Base-by-base conservation (phyloP, 2,888 invertebrate genomes). In the Cantharis rufa region DNA sequence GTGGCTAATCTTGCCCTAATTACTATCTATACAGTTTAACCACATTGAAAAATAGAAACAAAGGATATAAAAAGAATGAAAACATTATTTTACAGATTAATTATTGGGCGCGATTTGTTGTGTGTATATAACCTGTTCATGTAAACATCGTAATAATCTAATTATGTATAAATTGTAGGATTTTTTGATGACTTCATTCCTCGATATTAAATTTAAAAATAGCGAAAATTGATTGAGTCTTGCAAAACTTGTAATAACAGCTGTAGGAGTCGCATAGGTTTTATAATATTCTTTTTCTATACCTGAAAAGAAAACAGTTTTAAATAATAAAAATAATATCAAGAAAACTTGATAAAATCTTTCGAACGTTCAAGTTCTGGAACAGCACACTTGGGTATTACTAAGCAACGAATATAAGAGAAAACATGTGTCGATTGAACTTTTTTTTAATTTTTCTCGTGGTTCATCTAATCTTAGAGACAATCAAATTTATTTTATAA, bases 111-210 rank as follows among this genome's bases (percentile, higher is more conserved):
- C 5, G n/a, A 48, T 48, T 48, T 48, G n/a, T 48, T 48, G 7
- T 13, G 32, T 32, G 32, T 48, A 48, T n/a, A 48, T 48, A 48
- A 48, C n/a, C 48, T 48, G 48, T 48, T 48, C 48, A 48, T 48
- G 48, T n/a, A 48, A 48, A 48, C 48, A 48, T 48, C 48, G 48
- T n/a, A 48, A 48, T 48, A 48, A 48, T 48, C n/a, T 48, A 48
- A 48, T 48, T 48, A 48, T 48, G 48, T 48, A 48, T 9, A 48
- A 48, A 48, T 48, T 48, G 48, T 48, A 48, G 64, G 64, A 66
- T 66, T 66, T 66, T 66, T 66, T 66, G 64, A 66, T 66, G 64
- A 66, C 64, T 66, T 66, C 64, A 66, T 66, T 66, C n/a, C 2
- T 48, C n/a, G n/a, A 48, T 48, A 9, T 48, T 32, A 5, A 48